phyloP scores from a whole-genome alignment of 1,140 invertebrate species.

The Leguminivora glycinivorella region DNA sequence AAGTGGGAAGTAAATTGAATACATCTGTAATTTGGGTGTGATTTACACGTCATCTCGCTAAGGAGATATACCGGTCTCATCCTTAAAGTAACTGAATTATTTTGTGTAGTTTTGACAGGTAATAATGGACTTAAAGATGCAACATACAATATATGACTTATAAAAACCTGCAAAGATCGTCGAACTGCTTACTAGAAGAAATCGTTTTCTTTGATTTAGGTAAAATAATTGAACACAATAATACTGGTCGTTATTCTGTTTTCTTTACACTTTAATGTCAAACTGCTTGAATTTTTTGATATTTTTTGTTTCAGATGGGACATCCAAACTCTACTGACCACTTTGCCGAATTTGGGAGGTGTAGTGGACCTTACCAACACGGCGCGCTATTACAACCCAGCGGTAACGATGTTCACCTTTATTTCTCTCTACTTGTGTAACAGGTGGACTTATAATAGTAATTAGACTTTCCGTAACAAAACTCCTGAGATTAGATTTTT shows the following conservation, averaged over 20 bases:
- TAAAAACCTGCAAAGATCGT: too few species aligned
- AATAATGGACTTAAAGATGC: too few species aligned
- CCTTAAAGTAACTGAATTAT: background rate
- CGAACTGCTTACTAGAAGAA: too few species aligned
- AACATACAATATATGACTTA: too few species aligned
- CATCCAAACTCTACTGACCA: constrained; percentile 48
- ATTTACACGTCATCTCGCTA: constrained; percentile 8
- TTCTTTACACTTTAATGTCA: too few species aligned
- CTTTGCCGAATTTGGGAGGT: constrained; percentile 59
- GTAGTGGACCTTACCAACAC: constrained; percentile 72
- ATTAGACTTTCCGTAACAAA: too few species aligned
- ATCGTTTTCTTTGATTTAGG: too few species aligned
- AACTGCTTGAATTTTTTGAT: background rate
- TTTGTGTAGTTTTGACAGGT: background rate
- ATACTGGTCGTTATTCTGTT: too few species aligned
- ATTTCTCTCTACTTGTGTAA: constrained; percentile 3
- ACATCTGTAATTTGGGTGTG: constrained; percentile 9
- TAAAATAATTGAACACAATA: too few species aligned
- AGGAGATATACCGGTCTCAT: background rate
- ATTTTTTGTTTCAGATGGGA: constrained; percentile 68
- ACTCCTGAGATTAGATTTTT: too few species aligned
- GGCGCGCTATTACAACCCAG: constrained; percentile 59
- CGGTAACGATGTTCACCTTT: constrained; percentile 42
- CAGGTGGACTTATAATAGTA: too few species aligned
- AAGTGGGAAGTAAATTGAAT: constrained; percentile 30